phyloP scores from a whole-genome alignment of 2,113 vertebrate genomes.

The Tetrao urogallus region DNA sequence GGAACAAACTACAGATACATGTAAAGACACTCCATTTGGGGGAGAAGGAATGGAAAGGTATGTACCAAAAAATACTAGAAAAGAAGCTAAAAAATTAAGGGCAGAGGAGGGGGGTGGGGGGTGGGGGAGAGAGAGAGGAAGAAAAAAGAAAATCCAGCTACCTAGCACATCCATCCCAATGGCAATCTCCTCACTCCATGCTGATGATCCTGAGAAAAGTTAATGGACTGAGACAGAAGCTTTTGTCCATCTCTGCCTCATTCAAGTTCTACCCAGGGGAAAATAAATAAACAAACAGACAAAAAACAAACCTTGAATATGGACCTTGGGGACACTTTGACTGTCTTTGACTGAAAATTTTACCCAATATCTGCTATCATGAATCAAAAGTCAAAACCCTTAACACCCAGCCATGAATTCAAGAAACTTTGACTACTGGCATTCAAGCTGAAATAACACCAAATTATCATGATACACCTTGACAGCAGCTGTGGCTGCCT shows the following conservation, averaged over 20 bases:
- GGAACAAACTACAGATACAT: not conserved
- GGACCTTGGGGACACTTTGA: fast-evolving
- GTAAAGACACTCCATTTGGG: not conserved
- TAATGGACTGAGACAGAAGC: not conserved
- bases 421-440: not conserved
- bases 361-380: not conserved
- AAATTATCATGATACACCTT: fast-evolving
- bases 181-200: not conserved
- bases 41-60: not conserved
- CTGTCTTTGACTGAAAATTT: not conserved
- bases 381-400: not conserved
- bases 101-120: too few species aligned
- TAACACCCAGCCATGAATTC: not conserved
- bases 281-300: not conserved
- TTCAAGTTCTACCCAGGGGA: not conserved
- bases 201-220: not conserved
- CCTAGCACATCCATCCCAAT: not conserved
- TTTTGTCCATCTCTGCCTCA: not conserved
- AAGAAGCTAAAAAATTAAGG: not conserved
- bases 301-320: not conserved
- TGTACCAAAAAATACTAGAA: not conserved
- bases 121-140: too few species aligned
- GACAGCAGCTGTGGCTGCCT: not conserved
- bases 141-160: not conserved
- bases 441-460: not conserved